Evolutionary conservation across 2,797 vertebrate genomes (phyloP), one percentile per base, ranked within the genome.

Genomic region (Loriculus beryllinus): DNA sequence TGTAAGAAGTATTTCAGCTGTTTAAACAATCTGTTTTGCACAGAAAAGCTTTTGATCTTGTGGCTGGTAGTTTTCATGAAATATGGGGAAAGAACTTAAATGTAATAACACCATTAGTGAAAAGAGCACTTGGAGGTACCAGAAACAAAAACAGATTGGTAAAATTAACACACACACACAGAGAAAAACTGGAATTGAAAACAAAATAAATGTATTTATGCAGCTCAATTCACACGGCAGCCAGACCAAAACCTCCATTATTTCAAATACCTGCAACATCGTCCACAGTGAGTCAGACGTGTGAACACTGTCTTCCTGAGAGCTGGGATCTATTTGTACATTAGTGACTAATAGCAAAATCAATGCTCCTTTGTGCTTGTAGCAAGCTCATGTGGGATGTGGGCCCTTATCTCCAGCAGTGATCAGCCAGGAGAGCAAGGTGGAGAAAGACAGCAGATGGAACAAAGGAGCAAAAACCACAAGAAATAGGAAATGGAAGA

Each of bases 61-160:
- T 63, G 76, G 82, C 95, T 97, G 91, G 93, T 96, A 96, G 88
- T 97, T 97, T 97, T 96, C 93, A 95, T 97, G 95, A 96, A 97
- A 97, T 97, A 96, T 96, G 96, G 93, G 87, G 95, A 96, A 95
- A 97, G 96, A 97, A 97, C 87, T 96, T 96, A 94, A 95, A 95
- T 91, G 80, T 88, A 97, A 96, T 96, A 97, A 96, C 82, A 78
- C 69, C 42, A 67, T 89, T 93, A 88, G 48, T 79, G 93, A 92
- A 95, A 94, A 93, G 14, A 47, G 68, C 68, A 75, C 91, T 94
- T 71, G 71, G 83, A 96, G 86, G 78, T 83, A 96, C 93, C 95
- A 91, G 92, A 97, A 87, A 94, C 68, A 96, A 96, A 98, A 95
- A 43, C 96, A 97, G 90, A 92, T 79, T 76, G 74, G 63, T 43